These are phyloP conservation scores for Rhabdornis inornatus DNA, from an alignment of 2,113 vertebrate genomes.

Conservation along the genomic window DNA sequence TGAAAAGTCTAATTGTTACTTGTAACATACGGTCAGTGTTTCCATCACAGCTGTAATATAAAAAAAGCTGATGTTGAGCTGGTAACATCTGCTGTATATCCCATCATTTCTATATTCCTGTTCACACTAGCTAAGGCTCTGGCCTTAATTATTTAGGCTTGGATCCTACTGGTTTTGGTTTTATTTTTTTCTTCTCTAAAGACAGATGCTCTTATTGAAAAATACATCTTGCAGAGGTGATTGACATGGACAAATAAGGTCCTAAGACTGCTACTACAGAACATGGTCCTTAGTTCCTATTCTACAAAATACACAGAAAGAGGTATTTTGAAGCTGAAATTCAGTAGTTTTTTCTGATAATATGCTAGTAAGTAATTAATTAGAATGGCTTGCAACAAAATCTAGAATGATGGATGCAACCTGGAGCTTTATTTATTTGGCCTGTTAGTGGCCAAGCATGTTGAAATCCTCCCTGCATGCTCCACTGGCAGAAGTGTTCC, in stretches of 20 bases:
- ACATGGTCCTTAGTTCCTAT: background rate
- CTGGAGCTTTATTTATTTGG: background rate
- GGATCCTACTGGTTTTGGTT: background rate
- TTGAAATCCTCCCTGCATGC: background rate
- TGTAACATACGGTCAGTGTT: background rate
- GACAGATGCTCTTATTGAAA: background rate
- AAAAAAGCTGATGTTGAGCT: slow-evolving; percentile 14
- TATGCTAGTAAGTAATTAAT: background rate
- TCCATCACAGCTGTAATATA: slow-evolving; percentile 10
- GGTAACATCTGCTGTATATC: slow-evolving; percentile 6
- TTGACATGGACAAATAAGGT: background rate
- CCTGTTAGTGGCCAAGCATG: background rate
- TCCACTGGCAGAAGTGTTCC: background rate
- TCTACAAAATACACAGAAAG: background rate
- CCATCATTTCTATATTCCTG: slow-evolving; percentile 4
- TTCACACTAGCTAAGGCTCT: slow-evolving; percentile 1
- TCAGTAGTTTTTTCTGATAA: background rate
- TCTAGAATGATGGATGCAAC: background rate
- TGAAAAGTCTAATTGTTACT: background rate
- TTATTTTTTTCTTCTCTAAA: background rate
- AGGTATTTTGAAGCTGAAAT: background rate
- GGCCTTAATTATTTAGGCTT: slow-evolving; percentile 23
- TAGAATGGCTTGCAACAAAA: background rate
- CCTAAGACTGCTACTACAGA: background rate
- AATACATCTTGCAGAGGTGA: background rate